Conservation (phyloP, 2,113 vertebrate genomes). For the Platysteira castanea region DNA sequence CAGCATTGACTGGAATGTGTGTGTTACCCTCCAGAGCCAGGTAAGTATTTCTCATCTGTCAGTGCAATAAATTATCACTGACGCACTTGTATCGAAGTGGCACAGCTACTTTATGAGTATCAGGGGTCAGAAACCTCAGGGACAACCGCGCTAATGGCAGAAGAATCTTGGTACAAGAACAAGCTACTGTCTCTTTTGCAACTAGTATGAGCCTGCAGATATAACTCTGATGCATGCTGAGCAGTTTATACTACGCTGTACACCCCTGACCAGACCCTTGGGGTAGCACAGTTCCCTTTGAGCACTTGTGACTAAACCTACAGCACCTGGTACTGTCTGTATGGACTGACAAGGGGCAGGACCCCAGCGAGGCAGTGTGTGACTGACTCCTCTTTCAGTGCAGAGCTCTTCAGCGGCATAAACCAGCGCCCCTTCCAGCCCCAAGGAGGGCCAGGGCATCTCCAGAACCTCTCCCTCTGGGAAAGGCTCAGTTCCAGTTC, state of each 20-base stretch:
- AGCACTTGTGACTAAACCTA: not conserved
- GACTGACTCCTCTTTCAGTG: not conserved
- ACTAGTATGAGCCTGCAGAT: not conserved
- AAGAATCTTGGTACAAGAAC: not conserved
- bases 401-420: not conserved
- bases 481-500: not conserved
- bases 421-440: not conserved
- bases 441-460: not conserved
- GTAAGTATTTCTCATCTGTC: not conserved
- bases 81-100: not conserved
- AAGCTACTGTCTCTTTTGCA: conserved; percentile 4
- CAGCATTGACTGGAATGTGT: not conserved
- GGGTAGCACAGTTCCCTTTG: not conserved
- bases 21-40: not conserved
- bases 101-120: conserved; percentile 17
- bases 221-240: not conserved
- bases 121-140: not conserved
- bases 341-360: not conserved
- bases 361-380: not conserved
- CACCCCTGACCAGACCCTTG: not conserved
- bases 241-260: not conserved
- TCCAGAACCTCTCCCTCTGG: not conserved
- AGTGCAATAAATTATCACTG: not conserved
- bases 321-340: not conserved
- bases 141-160: not conserved